Evolutionary conservation across 2,797 vertebrate species (phyloP).

Genomic region (Phaenicophaeus curvirostris): DNA sequence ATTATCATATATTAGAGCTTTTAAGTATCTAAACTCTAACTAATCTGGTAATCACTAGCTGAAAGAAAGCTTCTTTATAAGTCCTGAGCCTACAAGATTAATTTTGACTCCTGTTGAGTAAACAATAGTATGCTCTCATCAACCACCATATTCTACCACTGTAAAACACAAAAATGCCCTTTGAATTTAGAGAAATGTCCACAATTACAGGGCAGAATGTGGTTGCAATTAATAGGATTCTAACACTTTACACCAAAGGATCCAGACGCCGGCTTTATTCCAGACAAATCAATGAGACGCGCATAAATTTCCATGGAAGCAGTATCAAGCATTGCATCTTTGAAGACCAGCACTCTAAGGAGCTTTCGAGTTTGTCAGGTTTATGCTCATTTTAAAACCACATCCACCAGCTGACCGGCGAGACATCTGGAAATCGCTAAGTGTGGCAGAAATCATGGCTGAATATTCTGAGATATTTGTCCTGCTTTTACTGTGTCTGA

Average conservation of each 20-base stretch:
- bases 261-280: not conserved
- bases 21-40: constrained; percentile 67
- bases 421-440: constrained; percentile 40
- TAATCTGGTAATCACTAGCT: constrained; percentile 70
- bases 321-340: fast-evolving
- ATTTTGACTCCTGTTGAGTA: constrained; percentile 48
- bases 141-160: not conserved
- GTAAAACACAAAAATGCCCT: not conserved
- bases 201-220: not conserved
- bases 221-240: not conserved
- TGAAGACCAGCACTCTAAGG: not conserved
- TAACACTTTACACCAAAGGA: not conserved
- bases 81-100: constrained; percentile 18
- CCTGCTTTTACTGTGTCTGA: constrained; percentile 53
- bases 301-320: not conserved
- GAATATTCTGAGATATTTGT: not conserved
- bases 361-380: not conserved
- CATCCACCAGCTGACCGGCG: constrained; percentile 46
- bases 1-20: constrained; percentile 65
- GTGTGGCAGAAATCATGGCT: constrained; percentile 23
- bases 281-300: not conserved
- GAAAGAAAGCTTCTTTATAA: constrained; percentile 59
- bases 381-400: constrained; percentile 22
- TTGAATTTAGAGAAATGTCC: not conserved
- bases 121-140: constrained; percentile 24